Base-by-base conservation (phyloP, 2,888 invertebrate species). In the Drosophila neutralis region DNA sequence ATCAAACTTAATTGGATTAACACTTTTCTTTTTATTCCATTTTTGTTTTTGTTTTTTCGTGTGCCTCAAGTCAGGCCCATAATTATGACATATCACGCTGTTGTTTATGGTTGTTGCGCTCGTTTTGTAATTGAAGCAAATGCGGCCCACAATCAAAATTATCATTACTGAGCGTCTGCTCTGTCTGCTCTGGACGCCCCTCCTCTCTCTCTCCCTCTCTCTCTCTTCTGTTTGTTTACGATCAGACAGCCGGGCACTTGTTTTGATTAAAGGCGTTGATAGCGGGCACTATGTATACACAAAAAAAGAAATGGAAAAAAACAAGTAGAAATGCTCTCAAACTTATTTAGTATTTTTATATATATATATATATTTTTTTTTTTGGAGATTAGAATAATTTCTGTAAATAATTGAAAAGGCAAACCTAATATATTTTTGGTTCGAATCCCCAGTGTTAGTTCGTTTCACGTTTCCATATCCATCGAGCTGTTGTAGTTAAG, bases 1-100 rank as follows among this genome's bases (percentile, higher is more conserved):
- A 86, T 83, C 78, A 74, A 77, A 80, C 40, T 88, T 79, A 88
- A 89, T 86, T 88, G 64, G 73, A 86, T 87, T 87, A 87, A 88
- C 88, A 89, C 80, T 87, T 85, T 75, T 58, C 36, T 7, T 29
- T 53, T 38, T 31, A 6, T 35, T 53, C 8, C 18, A 36, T 5
- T 15, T 10, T 3, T 24, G 2, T 1, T 24, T 24, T 2, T 10
- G n/a, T 10, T 24, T 5, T 24, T 6, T 27, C 7, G 35, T 67
- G 58, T 56, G 51, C 35, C 40, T 60, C 27, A 54, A 45, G 54
- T 54, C 58, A 58, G 53, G 60, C 60, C 33, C 80, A 66, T 75
- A 83, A 89, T 86, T 85, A 88, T 78, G 86, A 64, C 67, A 78
- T 78, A 80, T 82, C 67, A 68, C 70, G 61, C 71, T 65, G n/a